Evolutionary conservation across 2,113 vertebrate species (phyloP).

Genomic region (Suricata suricatta): DNA sequence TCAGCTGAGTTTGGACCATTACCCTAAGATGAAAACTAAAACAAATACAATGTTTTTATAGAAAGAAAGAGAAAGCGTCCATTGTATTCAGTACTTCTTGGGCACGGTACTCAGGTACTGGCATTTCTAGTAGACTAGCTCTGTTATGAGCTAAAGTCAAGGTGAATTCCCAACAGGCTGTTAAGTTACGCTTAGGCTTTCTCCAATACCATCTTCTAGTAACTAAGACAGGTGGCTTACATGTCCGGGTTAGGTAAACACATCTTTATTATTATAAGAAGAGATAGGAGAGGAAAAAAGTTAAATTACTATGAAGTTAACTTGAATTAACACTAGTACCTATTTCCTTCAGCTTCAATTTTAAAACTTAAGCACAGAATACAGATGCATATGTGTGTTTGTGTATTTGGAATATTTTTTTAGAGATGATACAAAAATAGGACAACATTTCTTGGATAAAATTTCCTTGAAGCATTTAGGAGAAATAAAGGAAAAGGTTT

Average conservation of each 20-base stretch:
- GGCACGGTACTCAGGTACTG: background rate
- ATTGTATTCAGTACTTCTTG: background rate
- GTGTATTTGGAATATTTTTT: background rate
- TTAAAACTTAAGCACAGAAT: background rate
- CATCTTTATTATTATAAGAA: background rate
- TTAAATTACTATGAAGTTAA: background rate
- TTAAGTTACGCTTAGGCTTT: background rate
- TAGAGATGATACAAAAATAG: background rate
- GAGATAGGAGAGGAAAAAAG: background rate
- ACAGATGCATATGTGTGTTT: background rate
- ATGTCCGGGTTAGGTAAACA: background rate
- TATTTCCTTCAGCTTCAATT: background rate
- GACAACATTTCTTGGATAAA: constrained; percentile 52
- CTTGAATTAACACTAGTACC: background rate
- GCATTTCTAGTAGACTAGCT: background rate
- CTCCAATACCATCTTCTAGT: background rate
- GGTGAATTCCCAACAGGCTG: background rate
- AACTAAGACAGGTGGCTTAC: background rate
- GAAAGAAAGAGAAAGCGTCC: background rate
- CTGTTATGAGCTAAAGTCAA: background rate
- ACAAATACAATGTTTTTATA: background rate
- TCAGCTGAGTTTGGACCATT: background rate
- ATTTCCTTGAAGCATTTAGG: constrained; percentile 58
- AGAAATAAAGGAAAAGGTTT: constrained; percentile 48
- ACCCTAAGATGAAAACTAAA: background rate